Conservation (phyloP, 2,888 invertebrate species). For the Oscheius myriophilus region DNA sequence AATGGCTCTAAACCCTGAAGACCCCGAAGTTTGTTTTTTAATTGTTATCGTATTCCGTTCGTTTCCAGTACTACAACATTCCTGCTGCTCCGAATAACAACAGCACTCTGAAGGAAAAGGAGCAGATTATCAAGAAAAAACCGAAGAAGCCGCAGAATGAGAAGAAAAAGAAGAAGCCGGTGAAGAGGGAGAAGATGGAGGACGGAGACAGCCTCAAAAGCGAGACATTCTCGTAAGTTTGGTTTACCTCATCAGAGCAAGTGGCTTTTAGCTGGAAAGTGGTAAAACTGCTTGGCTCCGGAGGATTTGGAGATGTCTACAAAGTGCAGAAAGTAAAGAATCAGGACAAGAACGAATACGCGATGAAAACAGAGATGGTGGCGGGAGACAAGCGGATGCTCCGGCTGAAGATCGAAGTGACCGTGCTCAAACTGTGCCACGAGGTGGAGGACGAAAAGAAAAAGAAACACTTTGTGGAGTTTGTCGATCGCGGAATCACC, state of each 20-base stretch:
- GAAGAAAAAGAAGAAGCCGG: conserved; percentile 4
- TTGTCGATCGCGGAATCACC: conserved; percentile 42
- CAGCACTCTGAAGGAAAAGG: no score
- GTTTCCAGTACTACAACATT: no score
- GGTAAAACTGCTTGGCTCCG: conserved; percentile 41
- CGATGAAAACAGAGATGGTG: conserved; percentile 48
- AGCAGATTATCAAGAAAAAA: not conserved
- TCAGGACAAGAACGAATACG: conserved; percentile 36
- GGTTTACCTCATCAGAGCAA: no score
- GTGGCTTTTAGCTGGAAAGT: conserved; percentile 33
- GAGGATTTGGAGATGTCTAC: conserved; percentile 54
- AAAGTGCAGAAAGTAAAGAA: conserved; percentile 34
- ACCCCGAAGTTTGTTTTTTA: no score
- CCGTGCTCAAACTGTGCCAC: conserved; percentile 40
- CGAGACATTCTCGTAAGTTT: conserved; percentile 10
- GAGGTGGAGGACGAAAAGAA: conserved; percentile 3
- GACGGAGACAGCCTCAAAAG: conserved; percentile 31
- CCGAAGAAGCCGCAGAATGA: not conserved
- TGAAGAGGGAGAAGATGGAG: conserved; percentile 30
- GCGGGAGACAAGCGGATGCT: conserved; percentile 42
- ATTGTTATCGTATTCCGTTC: no score
- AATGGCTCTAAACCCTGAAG: no score
- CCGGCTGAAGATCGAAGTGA: conserved; percentile 50
- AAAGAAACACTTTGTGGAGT: conserved; percentile 42
- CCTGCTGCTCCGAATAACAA: no score